Conservation (phyloP, 2,113 vertebrate genomes). For the Gasterosteus aculeatus region DNA sequence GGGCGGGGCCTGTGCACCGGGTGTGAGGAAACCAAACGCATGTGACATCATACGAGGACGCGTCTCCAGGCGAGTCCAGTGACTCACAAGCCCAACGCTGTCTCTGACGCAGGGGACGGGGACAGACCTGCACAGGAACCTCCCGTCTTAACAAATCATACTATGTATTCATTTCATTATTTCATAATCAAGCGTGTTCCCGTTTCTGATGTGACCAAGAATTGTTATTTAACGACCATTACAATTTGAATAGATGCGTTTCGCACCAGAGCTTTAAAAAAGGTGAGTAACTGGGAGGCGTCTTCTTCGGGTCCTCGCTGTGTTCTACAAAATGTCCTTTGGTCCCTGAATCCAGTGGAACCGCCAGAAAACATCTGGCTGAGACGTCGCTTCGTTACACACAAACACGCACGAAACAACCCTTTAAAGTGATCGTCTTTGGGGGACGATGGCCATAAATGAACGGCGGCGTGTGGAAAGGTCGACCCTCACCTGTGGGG, state of each 20-base stretch:
- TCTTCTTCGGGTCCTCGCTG: neutral
- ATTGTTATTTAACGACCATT: neutral
- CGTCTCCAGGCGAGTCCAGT: neutral
- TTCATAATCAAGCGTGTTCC: no score
- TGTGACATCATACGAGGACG: neutral
- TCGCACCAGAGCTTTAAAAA: neutral
- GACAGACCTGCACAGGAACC: neutral
- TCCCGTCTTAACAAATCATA: neutral
- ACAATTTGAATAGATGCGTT: neutral
- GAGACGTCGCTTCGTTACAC: neutral
- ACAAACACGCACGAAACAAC: neutral
- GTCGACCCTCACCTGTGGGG: slow-evolving; percentile 85
- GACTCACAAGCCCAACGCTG: neutral
- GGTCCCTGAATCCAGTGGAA: neutral
- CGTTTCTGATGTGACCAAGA: no score
- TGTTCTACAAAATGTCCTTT: neutral
- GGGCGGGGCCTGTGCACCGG: neutral
- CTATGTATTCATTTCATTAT: neutral
- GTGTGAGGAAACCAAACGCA: neutral
- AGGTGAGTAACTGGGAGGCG: neutral
- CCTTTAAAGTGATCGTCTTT: neutral
- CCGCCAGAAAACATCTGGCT: neutral
- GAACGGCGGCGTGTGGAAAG: neutral
- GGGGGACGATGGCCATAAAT: neutral
- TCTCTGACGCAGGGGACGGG: neutral